These are phyloP conservation scores for Lasius fuliginosus DNA, from an alignment of 2,888 invertebrate species.

Conservation along the genomic window DNA sequence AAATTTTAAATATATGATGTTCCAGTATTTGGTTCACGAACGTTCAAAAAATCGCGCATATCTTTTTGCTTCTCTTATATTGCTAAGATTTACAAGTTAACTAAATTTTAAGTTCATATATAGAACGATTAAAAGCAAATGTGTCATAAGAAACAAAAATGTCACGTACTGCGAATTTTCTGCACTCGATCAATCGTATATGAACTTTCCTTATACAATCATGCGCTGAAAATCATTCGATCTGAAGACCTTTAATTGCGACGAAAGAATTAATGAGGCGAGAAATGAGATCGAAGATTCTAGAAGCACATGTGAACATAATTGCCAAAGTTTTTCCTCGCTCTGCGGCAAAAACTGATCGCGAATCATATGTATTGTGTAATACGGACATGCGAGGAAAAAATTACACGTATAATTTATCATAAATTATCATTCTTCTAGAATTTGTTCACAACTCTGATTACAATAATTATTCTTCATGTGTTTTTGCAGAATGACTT, in stretches of 20 bases:
- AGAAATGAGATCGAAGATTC: neutral
- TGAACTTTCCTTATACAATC: neutral
- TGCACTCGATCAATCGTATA: neutral
- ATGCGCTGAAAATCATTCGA: neutral
- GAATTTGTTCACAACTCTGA: conserved; percentile 49
- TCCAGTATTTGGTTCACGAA: conserved; percentile 8
- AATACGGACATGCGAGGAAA: conserved; percentile 42
- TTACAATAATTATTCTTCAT: conserved; percentile 56
- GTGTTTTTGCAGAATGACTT: conserved; percentile 45
- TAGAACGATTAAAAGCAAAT: neutral
- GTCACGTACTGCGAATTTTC: neutral
- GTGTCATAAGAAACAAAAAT: neutral
- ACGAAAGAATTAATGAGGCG: neutral
- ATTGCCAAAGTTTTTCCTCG: conserved; percentile 13
- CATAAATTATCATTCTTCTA: conserved; percentile 41
- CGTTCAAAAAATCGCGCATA: conserved; percentile 11
- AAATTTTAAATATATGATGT: conserved; percentile 1
- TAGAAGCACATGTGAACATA: neutral
- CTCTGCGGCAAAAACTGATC: conserved; percentile 33
- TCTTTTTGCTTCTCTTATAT: conserved; percentile 2
- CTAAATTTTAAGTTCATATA: conserved; percentile 30
- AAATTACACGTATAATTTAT: conserved; percentile 43
- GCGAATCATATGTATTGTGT: conserved; percentile 16
- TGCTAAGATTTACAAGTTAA: conserved; percentile 17
- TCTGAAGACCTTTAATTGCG: neutral